Evolutionary conservation across 2,113 vertebrate species (phyloP).

Genomic region (Amazona vittata): DNA sequence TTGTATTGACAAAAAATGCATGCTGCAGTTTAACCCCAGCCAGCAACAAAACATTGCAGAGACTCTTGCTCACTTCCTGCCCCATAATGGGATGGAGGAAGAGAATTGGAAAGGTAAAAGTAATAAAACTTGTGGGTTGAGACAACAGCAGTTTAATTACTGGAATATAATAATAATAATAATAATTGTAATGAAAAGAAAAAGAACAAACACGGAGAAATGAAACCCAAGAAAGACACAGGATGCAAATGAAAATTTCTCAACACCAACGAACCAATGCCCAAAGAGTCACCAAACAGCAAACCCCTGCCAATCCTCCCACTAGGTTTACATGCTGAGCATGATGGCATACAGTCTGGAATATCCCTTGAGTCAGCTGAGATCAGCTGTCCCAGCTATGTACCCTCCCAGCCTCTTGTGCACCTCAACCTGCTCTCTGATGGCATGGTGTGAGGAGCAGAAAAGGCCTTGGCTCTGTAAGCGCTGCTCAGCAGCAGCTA

Average conservation of each 20-base stretch:
- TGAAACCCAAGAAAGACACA: not conserved
- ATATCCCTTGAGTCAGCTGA: not conserved
- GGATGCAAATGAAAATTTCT: not conserved
- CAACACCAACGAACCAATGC: not conserved
- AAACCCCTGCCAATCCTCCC: not conserved
- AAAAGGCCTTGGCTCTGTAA: not conserved
- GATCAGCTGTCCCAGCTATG: not conserved
- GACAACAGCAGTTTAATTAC: not conserved
- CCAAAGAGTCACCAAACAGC: too few species aligned
- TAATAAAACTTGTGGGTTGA: not conserved
- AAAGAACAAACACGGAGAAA: not conserved
- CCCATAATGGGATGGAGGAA: fast-evolving
- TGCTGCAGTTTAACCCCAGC: not conserved
- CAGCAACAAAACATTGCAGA: not conserved
- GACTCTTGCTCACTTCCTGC: fast-evolving
- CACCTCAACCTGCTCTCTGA: not conserved
- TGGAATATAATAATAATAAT: not conserved
- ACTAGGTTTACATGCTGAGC: not conserved
- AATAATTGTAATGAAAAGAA: not conserved
- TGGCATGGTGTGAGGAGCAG: not conserved
- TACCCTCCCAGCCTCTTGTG: not conserved
- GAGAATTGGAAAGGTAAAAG: not conserved
- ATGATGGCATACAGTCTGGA: not conserved
- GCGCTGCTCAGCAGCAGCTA: not conserved
- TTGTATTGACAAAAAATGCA: not conserved